Conservation (phyloP, 1,140 invertebrate genomes). For the Ostrea edulis region DNA sequence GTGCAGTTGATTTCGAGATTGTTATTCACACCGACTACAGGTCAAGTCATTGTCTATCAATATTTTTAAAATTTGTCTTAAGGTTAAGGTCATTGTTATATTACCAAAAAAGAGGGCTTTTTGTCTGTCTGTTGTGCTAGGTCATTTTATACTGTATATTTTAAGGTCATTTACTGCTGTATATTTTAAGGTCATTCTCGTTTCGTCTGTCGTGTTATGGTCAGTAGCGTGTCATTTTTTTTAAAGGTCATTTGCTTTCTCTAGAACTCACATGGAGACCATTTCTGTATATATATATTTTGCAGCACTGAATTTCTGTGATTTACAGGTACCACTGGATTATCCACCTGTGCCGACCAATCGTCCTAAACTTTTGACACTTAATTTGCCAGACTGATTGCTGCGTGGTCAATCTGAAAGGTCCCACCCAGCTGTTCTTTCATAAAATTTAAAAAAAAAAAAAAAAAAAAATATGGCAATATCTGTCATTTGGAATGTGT, state of each 20-base stretch:
- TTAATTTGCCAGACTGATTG: no score
- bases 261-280: not conserved
- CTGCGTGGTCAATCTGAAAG: not conserved
- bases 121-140: not conserved
- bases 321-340: not conserved
- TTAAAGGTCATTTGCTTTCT: slow-evolving; percentile 19
- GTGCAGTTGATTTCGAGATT: not conserved
- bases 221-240: not conserved
- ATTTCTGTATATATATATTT: not conserved
- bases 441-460: no score
- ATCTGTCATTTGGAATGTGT: not conserved
- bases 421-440: not conserved
- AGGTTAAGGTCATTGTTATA: not conserved
- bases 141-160: not conserved
- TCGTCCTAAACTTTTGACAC: no score
- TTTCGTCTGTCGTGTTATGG: not conserved
- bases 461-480: not conserved
- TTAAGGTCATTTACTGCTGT: not conserved
- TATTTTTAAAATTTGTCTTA: not conserved
- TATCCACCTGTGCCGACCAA: not conserved
- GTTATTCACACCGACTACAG: not conserved
- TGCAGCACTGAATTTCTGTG: not conserved
- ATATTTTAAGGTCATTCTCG: not conserved
- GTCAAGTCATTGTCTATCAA: not conserved
- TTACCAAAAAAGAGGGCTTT: not conserved